These are phyloP conservation scores for Nansenia antarctica DNA, from an alignment of 2,113 vertebrate genomes.

Conservation along the genomic window DNA sequence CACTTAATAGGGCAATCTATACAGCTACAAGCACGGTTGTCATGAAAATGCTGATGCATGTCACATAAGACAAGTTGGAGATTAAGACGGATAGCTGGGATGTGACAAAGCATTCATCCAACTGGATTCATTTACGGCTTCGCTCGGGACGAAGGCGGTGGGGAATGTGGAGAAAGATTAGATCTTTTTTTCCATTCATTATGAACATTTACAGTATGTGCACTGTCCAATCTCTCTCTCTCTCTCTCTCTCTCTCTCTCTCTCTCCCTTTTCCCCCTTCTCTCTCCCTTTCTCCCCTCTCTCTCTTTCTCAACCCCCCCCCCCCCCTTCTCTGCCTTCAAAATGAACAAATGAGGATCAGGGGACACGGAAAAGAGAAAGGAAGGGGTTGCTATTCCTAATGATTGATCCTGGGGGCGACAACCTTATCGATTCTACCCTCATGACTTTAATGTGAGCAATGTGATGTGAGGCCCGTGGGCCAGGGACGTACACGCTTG, in stretches of 20 bases:
- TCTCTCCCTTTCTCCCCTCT: neutral
- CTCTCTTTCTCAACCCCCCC: conserved; percentile 5
- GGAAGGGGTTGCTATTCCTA: conserved; percentile 44
- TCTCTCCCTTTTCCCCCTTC: neutral
- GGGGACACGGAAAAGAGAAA: too few species aligned
- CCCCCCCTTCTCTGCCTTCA: too few species aligned
- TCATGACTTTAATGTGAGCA: conserved; percentile 49
- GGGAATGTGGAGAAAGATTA: conserved; percentile 10
- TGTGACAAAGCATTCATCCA: conserved; percentile 38
- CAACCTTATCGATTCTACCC: conserved; percentile 48
- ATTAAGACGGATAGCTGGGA: conserved; percentile 54
- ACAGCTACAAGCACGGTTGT: conserved; percentile 52
- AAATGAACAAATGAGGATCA: too few species aligned
- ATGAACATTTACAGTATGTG: conserved; percentile 27
- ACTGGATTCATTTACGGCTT: conserved; percentile 11
- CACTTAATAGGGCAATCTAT: conserved; percentile 63
- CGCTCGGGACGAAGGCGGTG: neutral
- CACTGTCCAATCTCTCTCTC: neutral
- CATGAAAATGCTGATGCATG: conserved; percentile 58
- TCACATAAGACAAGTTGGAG: conserved; percentile 54
- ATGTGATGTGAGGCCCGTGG: conserved; percentile 39
- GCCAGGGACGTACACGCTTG: conserved; percentile 28
- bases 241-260: neutral
- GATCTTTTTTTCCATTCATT: conserved; percentile 19
- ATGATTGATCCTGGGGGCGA: conserved; percentile 41